Evolutionary conservation across 2,888 invertebrate species (phyloP), one percentile per base, ranked within the genome.

Genomic region (Andrena haemorrhoa): DNA sequence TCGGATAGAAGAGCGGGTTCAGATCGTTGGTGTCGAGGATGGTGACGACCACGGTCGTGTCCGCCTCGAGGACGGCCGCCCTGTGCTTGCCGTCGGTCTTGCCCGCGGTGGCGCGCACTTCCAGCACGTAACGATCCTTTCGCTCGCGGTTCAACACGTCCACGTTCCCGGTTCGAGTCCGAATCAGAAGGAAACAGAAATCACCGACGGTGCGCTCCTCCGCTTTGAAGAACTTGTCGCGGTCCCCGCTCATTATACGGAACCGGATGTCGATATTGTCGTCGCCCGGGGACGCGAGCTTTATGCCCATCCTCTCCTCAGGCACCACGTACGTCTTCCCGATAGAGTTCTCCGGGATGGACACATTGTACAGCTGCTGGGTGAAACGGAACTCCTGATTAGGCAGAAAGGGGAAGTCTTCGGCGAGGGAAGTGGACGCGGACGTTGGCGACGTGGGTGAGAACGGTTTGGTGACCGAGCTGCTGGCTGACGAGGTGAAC

Each of bases 101-200:
- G 90, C 95, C 94, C 88, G 96, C 95, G 86, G 96, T 95, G 1
- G 97, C 98, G 87, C 96, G 96, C 85, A 99, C 96, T 89, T 96
- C 96, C 56, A 99, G 95, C 70, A 96, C 95, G 94, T 98, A 99
- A 79, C 95, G 95, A 91, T 98, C 98, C 88, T 97, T 96, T 73
- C 98, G 96, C 94, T 99, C 99, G 83, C 99, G 96, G 94, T 99
- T 99, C 81, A 99, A 95, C 86, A 98, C 98, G 90, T 98, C 97
- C 85, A 97, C 96, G 92, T 96, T 96, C 60, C 97, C 97, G 79
- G 98, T 97, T 92, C 98, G 96, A 85, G 98, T 98, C 90, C 99
- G 96, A 81, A 99, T 96, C 74, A 97, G 95, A 73, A 99, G 95
- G 94, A 99, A 99, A 94, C 98, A 98, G 95, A 99, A 98, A 94